Conservation (phyloP, 2,888 invertebrate species). For the Chymomyza procnemis region DNA sequence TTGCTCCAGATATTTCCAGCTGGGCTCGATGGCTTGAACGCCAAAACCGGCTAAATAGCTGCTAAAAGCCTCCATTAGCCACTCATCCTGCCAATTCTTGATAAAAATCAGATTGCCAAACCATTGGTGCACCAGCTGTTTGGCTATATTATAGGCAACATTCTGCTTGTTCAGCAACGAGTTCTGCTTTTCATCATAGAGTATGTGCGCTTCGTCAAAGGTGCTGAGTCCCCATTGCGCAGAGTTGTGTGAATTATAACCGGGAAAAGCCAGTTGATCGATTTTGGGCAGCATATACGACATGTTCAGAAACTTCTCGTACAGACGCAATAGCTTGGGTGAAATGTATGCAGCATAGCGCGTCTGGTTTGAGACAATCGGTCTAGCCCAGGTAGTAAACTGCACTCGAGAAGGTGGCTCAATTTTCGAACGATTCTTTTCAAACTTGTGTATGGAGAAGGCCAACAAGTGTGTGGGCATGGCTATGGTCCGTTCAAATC, state of each 20-base stretch:
- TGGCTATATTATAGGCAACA: constrained; percentile 79
- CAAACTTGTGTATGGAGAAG: constrained; percentile 86
- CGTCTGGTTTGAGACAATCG: neutral
- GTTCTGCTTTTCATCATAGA: constrained; percentile 64
- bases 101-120: constrained; percentile 88
- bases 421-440: constrained; percentile 78
- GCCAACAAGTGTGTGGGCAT: constrained; percentile 97
- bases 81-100: constrained; percentile 88
- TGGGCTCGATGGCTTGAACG: constrained; percentile 81
- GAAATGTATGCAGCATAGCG: constrained; percentile 3
- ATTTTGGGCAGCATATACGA: neutral
- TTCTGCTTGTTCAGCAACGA: constrained; percentile 4
- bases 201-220: constrained; percentile 8
- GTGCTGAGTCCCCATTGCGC: constrained; percentile 12
- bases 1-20: constrained; percentile 81
- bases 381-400: constrained; percentile 11
- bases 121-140: constrained; percentile 86
- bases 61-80: constrained; percentile 87
- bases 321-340: constrained; percentile 5
- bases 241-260: neutral
- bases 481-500: constrained; percentile 85
- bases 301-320: constrained; percentile 5
- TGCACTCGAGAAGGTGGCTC: constrained; percentile 22
- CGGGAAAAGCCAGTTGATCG: constrained; percentile 16
- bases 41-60: constrained; percentile 82